These are phyloP conservation scores for Leptopilina boulardi DNA, from an alignment of 1,140 invertebrate species.

Conservation along the genomic window DNA sequence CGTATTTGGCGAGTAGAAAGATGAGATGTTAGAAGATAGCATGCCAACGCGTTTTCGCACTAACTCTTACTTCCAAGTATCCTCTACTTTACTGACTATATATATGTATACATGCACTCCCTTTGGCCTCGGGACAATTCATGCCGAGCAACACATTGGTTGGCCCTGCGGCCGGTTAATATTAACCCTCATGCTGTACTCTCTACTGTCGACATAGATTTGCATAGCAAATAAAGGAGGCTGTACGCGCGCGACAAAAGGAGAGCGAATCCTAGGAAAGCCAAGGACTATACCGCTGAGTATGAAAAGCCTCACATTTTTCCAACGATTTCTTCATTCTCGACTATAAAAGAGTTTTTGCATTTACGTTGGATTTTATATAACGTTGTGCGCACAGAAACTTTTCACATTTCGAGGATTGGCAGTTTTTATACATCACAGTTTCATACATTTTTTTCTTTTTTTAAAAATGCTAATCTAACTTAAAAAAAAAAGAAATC, in stretches of 20 bases:
- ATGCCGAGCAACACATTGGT: conserved; percentile 38
- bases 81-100: background rate
- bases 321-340: background rate
- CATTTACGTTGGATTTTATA: background rate
- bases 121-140: background rate
- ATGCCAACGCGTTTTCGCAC: conserved; percentile 61
- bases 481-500: too few species aligned
- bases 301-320: background rate
- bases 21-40: conserved; percentile 50
- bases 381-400: background rate
- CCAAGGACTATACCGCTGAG: conserved; percentile 8
- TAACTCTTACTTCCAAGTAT: conserved; percentile 47
- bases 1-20: conserved; percentile 47
- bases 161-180: conserved; percentile 61
- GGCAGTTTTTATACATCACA: background rate
- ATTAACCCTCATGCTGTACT: conserved; percentile 57
- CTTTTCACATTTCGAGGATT: background rate
- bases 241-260: conserved; percentile 54
- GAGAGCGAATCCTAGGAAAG: conserved; percentile 51
- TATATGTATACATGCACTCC: conserved; percentile 33
- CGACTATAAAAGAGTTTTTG: background rate
- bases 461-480: too few species aligned
- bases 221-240: conserved; percentile 70
- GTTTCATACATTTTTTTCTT: background rate
- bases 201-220: conserved; percentile 63